Base-by-base conservation (phyloP, 2,888 invertebrate species). In the Lordiphosa fenestrarum region DNA sequence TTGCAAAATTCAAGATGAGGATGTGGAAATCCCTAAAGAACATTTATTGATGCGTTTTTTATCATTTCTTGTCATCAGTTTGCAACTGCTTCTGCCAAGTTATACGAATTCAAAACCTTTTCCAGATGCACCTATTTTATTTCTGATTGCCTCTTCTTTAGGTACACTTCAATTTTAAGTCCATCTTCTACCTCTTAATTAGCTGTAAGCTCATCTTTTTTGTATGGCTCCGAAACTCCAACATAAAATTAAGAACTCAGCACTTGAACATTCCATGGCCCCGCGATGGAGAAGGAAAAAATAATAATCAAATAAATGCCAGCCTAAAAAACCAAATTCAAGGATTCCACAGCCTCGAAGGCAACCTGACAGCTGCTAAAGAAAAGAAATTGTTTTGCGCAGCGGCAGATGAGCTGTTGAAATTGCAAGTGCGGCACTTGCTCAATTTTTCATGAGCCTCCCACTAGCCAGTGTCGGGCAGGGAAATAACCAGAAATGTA, bases 401-500 rank as follows among this genome's bases (percentile, higher is more conserved):
- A 71, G 71, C 82, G 82, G 78, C 75, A 75, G 78, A 77, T 77
- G 77, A 83, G 70, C 81, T 83, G 80, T 72, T 76, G 74, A 83
- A 77, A 74, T 85, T 76, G 73, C 69, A 84, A 83, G 83, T 80
- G 77, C 83, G 77, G 80, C 74, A 70, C 80, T 77, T 76, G 70
- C 71, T 74, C 66, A 83, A 83, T 80, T 73, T 81, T 85, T 85
- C 71, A 85, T 81, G 74, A 75, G 61, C 72, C 83, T 75, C 77
- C 75, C 77, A 77, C 83, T 73, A 81, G 63, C 65, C 61, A 25
- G 10, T 4, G 19, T 30, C 42, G 13, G 9, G 30, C 44, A 44
- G 33, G 10, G 30, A 15, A 44, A 35, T 47, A 36, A 47, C 35
- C 35, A 47, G 46, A 36, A 36, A 36, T 47, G 35, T 35, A 36